Conservation (phyloP, 92 coral and sea anemone species). For the Paramuricea clavata region DNA sequence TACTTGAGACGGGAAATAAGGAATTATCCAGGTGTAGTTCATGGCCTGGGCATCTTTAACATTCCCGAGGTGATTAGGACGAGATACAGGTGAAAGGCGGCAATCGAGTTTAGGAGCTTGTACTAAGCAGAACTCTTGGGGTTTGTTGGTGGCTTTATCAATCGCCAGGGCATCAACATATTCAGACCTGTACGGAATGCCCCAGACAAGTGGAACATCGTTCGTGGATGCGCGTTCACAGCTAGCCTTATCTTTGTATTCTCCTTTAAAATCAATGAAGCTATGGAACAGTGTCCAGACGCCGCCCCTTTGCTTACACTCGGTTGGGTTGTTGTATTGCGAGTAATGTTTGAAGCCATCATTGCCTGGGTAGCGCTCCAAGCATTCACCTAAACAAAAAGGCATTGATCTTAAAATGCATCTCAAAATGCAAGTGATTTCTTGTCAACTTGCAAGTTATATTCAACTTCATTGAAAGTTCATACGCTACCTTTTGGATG, state of each 20-base stretch:
- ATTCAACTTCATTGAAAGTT: no score
- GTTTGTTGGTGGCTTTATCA: not conserved
- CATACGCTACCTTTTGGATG: slow-evolving; percentile 94
- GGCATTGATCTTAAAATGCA: not conserved
- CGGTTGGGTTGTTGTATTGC: slow-evolving; percentile 75
- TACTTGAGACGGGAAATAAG: slow-evolving; percentile 78
- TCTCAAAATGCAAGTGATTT: no score
- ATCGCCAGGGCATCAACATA: slow-evolving; percentile 10
- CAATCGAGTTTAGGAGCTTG: not conserved
- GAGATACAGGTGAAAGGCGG: slow-evolving; percentile 71
- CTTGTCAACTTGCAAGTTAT: not conserved
- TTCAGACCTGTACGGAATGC: slow-evolving; percentile 70
- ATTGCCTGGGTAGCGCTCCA: slow-evolving; percentile 64
- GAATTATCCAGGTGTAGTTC: slow-evolving; percentile 89
- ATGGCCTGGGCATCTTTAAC: slow-evolving; percentile 81
- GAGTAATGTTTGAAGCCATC: slow-evolving; percentile 63
- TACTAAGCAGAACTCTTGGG: not conserved
- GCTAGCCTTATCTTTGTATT: slow-evolving; percentile 32
- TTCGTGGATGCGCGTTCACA: slow-evolving; percentile 65
- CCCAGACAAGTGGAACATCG: slow-evolving; percentile 68
- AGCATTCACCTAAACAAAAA: slow-evolving; percentile 78
- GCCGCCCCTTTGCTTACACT: no score
- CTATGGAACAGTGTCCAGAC: slow-evolving; percentile 64
- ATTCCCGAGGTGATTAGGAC: slow-evolving; percentile 97
- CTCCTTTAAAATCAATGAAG: not conserved